These are phyloP conservation scores for Bombylius major DNA, from an alignment of 2,888 invertebrate species.

Conservation along the genomic window DNA sequence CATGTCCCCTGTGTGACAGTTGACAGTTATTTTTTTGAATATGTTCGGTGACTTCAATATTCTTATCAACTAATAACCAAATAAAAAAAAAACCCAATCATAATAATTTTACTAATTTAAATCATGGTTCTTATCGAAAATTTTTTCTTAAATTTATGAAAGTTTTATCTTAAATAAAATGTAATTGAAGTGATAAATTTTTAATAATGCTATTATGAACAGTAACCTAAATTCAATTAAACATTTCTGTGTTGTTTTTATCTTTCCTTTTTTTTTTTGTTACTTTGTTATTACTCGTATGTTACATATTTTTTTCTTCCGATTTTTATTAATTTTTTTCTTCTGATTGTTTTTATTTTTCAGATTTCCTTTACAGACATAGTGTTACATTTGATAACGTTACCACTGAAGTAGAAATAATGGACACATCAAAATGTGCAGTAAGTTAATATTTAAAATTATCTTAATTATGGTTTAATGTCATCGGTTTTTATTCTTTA, in stretches of 20 bases:
- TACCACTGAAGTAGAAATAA: conserved; percentile 64
- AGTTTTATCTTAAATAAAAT: too few relatives aligned
- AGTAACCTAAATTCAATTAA: neutral
- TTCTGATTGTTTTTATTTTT: conserved; percentile 23
- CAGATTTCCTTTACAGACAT: conserved; percentile 70
- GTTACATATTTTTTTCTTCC: neutral
- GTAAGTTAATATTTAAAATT: conserved; percentile 41
- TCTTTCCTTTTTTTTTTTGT: neutral
- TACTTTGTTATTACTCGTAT: neutral
- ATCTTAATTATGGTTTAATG: too few relatives aligned
- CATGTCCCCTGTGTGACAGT: conserved; percentile 1
- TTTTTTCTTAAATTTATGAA: too few relatives aligned
- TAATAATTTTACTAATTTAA: too few relatives aligned
- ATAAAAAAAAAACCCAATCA: too few relatives aligned
- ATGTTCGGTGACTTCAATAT: too few relatives aligned
- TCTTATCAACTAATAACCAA: too few relatives aligned
- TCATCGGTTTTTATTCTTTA: too few relatives aligned
- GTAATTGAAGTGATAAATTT: too few relatives aligned
- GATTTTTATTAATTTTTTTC: too few relatives aligned
- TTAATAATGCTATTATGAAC: too few relatives aligned
- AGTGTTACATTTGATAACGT: conserved; percentile 65
- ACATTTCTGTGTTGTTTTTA: neutral
- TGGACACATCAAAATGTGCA: conserved; percentile 69
- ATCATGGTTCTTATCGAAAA: too few relatives aligned
- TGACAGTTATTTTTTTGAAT: conserved; percentile 1